These are phyloP conservation scores for Ophioninae sp. DNA, from an alignment of 2,888 invertebrate species.

Conservation along the genomic window DNA sequence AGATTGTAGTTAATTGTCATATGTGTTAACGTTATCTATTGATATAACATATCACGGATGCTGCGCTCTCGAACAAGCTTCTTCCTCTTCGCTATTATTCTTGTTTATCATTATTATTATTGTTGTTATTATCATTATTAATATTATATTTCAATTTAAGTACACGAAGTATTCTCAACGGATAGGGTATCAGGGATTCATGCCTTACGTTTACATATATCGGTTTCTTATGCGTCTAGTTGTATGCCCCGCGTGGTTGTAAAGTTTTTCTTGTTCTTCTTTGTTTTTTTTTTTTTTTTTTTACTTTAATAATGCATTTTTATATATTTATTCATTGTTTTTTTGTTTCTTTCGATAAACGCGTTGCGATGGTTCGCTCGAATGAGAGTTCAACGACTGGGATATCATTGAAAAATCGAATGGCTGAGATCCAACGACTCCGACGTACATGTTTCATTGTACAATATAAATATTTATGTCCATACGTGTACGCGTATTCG, in stretches of 20 bases:
- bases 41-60: conserved; percentile 71
- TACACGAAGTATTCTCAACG: conserved; percentile 70
- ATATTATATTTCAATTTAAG: conserved; percentile 65
- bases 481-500: conserved; percentile 44
- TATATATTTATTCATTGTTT: conserved; percentile 46
- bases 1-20: conserved; percentile 67
- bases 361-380: conserved; percentile 39
- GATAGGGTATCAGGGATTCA: conserved; percentile 65
- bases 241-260: conserved; percentile 76
- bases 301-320: conserved; percentile 34
- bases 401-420: conserved; percentile 35
- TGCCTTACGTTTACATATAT: conserved; percentile 67
- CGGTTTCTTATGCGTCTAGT: conserved; percentile 72
- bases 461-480: conserved; percentile 38
- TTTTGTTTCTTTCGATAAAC: conserved; percentile 51
- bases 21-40: conserved; percentile 67
- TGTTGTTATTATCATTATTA: conserved; percentile 27
- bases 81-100: conserved; percentile 31
- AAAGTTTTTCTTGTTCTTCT: conserved; percentile 61
- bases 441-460: conserved; percentile 31
- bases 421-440: conserved; percentile 44
- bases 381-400: conserved; percentile 56
- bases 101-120: conserved; percentile 11
- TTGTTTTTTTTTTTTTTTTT: conserved; percentile 60
- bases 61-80: conserved; percentile 69